Base-by-base conservation (phyloP, 2,797 vertebrate species). In the Hylomyscus alleni region DNA sequence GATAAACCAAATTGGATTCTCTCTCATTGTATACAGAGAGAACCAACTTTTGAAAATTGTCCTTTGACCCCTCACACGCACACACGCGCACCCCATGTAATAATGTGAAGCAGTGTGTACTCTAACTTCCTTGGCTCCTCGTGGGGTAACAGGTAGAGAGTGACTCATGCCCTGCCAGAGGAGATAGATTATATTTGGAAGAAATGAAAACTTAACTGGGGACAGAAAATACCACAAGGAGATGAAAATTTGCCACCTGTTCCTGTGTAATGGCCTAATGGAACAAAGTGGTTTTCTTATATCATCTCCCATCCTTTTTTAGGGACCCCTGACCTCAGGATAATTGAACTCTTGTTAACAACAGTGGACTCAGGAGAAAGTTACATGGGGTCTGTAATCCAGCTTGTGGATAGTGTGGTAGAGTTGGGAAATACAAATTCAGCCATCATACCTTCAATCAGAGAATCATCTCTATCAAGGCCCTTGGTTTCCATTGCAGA, bases 371-470 rank as follows among this genome's bases (percentile, higher is more conserved):
- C 31, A 2, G 37, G 37, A 67, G 14, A n/a, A 84, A 52, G 26
- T 29, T 3, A 40, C 6, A 50, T 34, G 44, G 40, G 10, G 19
- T 34, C 24, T 37, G 14, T 13, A 13, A 3, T 24, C 6, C 12
- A 29, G 19, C 6, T 60, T 26, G 47, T 40, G 15, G 89, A 77
- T 65, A 76, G 80, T 54, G 6, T 80, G 20, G 84, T 29, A 54
- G 19, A 84, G 1, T 34, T 60, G 22, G 58, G 20, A 47, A 17
- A 10, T 75, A 92, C 6, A 40, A 0, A 93, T 54, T 94, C 78
- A 77, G 65, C 47, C 60, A 80, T 2, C 12, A 92, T 56, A 56
- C 76, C 60, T 88, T 37, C 78, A 90, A 50, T 58, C 37, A 93
- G 34, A 67, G 54, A 76, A 52, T 90, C 8, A 26, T 47, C 80